Conservation (phyloP, 2,113 vertebrate genomes). For the Uria lomvia region DNA sequence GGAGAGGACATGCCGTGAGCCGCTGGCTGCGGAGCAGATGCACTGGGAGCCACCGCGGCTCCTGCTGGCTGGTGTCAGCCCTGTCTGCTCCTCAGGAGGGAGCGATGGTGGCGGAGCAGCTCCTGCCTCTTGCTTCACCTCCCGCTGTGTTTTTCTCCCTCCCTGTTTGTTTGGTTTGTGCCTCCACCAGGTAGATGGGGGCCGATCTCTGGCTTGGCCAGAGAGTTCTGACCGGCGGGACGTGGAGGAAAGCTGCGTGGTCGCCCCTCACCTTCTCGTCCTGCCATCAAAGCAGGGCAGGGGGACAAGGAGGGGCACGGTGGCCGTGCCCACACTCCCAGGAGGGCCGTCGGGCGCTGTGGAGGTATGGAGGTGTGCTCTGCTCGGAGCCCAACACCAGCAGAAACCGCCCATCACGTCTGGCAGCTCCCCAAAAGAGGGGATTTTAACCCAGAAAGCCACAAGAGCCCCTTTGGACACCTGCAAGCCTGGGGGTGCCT, state of each 20-base stretch:
- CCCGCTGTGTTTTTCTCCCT: background rate
- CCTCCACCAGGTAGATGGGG: background rate
- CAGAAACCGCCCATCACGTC: background rate
- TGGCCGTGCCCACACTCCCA: too few species aligned
- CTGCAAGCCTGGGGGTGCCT: background rate
- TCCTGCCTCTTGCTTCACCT: background rate
- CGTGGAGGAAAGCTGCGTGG: accelerated
- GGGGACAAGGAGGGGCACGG: accelerated
- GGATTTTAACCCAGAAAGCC: background rate
- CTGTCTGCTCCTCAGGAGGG: background rate
- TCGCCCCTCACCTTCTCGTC: accelerated
- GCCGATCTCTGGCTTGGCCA: accelerated
- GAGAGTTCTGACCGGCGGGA: background rate
- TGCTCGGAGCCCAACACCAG: background rate
- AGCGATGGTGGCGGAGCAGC: background rate
- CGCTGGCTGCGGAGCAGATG: background rate
- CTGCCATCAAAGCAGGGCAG: background rate
- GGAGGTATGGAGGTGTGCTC: background rate
- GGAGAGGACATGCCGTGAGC: background rate
- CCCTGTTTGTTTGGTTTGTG: background rate
- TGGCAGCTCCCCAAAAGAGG: background rate
- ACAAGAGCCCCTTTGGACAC: background rate
- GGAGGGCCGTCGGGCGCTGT: background rate
- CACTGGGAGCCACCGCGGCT: background rate
- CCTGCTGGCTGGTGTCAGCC: background rate